A percentile compares a stretch with the other conserved stretches of the same genome.
Evolutionary conservation across 2,888 invertebrate genomes (phyloP).

Genomic region (Atethmia centrago): DNA sequence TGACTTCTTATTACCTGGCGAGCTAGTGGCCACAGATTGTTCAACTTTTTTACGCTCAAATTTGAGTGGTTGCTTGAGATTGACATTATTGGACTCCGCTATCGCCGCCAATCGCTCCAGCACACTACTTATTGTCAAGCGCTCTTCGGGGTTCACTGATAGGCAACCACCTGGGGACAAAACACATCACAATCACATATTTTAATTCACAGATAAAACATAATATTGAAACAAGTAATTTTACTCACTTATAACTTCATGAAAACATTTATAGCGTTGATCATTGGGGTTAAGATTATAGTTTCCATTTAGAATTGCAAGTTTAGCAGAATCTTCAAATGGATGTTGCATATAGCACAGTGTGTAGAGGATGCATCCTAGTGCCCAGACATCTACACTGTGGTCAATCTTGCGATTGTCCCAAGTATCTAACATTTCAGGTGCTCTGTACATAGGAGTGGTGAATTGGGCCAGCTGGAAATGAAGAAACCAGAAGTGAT

Average conservation of each 20-base stretch:
- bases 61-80: conserved; percentile 94
- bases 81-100: conserved; percentile 95
- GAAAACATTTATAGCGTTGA: conserved; percentile 95
- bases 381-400: conserved; percentile 98
- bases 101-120: conserved; percentile 97
- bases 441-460: conserved; percentile 99
- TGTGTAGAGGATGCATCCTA: conserved; percentile 98
- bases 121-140: conserved; percentile 94
- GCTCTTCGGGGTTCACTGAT: conserved; percentile 95
- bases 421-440: conserved; percentile 99
- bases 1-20: conserved; percentile 91
- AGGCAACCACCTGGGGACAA: conserved; percentile 93
- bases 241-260: conserved; percentile 96
- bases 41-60: conserved; percentile 92
- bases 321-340: conserved; percentile 98
- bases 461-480: conserved; percentile 94
- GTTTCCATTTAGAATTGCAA: conserved; percentile 99
- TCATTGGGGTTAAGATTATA: conserved; percentile 96
- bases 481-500: conserved; percentile 43
- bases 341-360: conserved; percentile 98
- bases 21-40: conserved; percentile 91
- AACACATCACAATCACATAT: conserved; percentile 42
- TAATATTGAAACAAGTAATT: conserved; percentile 10
- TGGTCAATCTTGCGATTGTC: conserved; percentile 98
- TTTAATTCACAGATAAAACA: conserved; percentile 36